Evolutionary conservation across 2,888 invertebrate genomes (phyloP).

Genomic region (Noctua janthe): DNA sequence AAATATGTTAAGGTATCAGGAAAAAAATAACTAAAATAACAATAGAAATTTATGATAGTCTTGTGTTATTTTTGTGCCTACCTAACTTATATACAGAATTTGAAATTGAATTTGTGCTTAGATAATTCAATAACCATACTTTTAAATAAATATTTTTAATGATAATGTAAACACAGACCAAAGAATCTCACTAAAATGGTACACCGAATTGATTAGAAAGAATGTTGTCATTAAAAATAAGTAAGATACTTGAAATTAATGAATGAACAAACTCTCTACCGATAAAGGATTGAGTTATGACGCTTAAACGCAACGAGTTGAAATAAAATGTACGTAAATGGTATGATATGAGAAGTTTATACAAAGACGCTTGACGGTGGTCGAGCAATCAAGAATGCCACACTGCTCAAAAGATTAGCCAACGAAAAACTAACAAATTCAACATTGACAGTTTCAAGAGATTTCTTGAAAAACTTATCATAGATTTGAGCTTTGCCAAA

Average conservation of each 20-base stretch:
- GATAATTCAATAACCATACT: background rate
- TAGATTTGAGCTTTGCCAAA: background rate
- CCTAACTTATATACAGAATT: background rate
- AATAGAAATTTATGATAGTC: background rate
- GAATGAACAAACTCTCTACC: constrained; percentile 28
- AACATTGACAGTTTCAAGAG: background rate
- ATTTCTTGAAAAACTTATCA: background rate
- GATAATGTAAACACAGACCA: background rate
- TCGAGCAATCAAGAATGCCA: constrained; percentile 15
- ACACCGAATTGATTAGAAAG: constrained; percentile 21
- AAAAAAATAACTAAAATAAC: background rate
- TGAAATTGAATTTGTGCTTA: background rate
- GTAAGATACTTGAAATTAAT: constrained; percentile 42
- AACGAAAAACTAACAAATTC: background rate
- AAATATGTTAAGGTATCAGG: too few species aligned
- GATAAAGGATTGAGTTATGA: constrained; percentile 45
- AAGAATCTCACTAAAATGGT: background rate
- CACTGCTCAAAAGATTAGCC: background rate
- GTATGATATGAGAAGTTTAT: constrained; percentile 46
- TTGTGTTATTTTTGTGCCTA: background rate
- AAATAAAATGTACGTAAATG: constrained; percentile 60
- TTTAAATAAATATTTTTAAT: background rate
- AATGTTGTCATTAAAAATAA: constrained; percentile 35
- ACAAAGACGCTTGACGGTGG: constrained; percentile 14
- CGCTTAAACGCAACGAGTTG: constrained; percentile 41